Evolutionary conservation across 2,113 vertebrate species (phyloP).

Genomic region (Perca flavescens): DNA sequence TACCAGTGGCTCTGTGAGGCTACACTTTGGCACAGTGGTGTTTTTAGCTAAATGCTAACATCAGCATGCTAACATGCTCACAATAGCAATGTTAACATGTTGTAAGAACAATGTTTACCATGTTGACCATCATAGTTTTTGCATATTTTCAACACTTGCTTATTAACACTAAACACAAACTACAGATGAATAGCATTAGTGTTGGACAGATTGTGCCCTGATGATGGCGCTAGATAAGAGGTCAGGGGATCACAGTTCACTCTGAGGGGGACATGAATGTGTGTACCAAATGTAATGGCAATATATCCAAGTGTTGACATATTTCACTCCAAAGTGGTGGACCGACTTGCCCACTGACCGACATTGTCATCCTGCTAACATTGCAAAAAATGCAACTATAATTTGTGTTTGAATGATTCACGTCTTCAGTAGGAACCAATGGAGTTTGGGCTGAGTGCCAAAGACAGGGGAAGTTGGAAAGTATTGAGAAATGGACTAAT

Average conservation of each 20-base stretch:
- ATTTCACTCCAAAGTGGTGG: neutral
- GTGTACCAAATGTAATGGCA: neutral
- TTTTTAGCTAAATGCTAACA: neutral
- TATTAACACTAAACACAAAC: neutral
- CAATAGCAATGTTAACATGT: neutral
- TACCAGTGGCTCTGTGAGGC: neutral
- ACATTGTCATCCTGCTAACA: neutral
- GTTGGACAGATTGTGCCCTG: neutral
- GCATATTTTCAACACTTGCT: neutral
- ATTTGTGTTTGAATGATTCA: slow-evolving; percentile 1
- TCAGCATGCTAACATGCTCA: neutral
- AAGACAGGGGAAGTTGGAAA: neutral
- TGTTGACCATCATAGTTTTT: neutral
- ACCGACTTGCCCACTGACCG: neutral
- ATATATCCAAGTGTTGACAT: neutral
- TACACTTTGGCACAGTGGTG: neutral
- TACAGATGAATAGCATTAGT: neutral
- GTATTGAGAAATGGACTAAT: neutral
- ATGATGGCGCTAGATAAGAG: neutral
- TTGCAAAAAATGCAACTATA: neutral
- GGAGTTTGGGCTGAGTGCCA: neutral
- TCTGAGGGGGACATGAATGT: neutral
- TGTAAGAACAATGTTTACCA: neutral
- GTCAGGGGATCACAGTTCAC: neutral
- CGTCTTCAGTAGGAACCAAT: neutral